A percentile compares a stretch with the other conserved stretches of the same genome.
Conservation (phyloP, 1,140 invertebrate genomes). For the Brachionus calyciflorus region DNA sequence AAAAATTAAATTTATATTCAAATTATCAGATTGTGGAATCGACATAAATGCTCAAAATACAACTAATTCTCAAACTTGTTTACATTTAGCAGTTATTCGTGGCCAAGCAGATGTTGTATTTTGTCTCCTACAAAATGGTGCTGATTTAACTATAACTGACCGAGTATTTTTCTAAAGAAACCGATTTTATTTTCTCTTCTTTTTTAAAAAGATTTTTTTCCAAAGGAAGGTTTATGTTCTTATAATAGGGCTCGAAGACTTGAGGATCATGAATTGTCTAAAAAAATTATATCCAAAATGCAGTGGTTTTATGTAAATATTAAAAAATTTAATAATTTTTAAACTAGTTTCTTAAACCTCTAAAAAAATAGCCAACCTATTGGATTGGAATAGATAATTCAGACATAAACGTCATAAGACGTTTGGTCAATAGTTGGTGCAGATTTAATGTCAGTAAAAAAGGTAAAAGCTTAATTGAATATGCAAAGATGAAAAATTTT, state of each 20-base stretch:
- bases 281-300: constrained; percentile 34
- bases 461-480: neutral
- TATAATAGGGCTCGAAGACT: constrained; percentile 30
- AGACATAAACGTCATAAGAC: constrained; percentile 25
- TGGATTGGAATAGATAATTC: constrained; percentile 11
- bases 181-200: neutral
- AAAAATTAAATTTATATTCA: constrained; percentile 19
- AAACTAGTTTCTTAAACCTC: neutral
- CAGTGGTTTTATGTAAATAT: constrained; percentile 41
- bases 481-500: constrained; percentile 25
- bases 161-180: neutral
- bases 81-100: constrained; percentile 20
- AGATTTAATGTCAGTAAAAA: constrained; percentile 6
- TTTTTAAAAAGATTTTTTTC: neutral
- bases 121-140: constrained; percentile 38
- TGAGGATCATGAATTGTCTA: neutral
- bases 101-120: constrained; percentile 11
- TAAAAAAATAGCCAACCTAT: constrained; percentile 18
- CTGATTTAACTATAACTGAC: constrained; percentile 44
- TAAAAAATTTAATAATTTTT: neutral
- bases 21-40: constrained; percentile 24
- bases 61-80: constrained; percentile 5
- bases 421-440: constrained; percentile 41
- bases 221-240: constrained; percentile 33
- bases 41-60: constrained; percentile 13